Base-by-base conservation (phyloP, 2,113 vertebrate genomes). In the Tetraodon nigroviridis region DNA sequence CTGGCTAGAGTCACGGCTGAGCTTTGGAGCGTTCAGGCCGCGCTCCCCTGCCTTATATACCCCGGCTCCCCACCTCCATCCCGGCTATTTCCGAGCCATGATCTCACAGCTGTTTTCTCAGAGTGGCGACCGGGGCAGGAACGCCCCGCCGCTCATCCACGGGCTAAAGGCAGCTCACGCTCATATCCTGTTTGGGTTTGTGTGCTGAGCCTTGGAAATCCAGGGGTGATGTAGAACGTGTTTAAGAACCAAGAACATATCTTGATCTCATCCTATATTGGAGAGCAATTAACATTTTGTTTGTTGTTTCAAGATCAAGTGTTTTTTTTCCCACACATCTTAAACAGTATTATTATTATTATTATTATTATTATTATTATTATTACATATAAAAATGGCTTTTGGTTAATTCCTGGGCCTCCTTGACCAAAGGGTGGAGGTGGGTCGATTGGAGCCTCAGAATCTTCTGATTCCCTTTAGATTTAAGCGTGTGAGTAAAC, bases 141-240 rank as follows among this genome's bases (percentile, higher is more conserved):
- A 78, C 80, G 27, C 72, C 71, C 82, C 50, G 71, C 37, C 46
- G 61, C 59, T 69, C 59, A 58, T 87, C 84, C 71, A 27, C 21
- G 45, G 52, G 53, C 84, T 83, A 84, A 84, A 87, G 75, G 75
- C 75, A 63, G 81, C 75, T 76, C 69, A 74, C 27, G 74, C 75
- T 70, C 76, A 60, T 21, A 40, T 51, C 71, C 61, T 64, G 64
- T 73, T 55, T 64, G 55, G 52, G 53, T 65, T 57, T 59, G 44
- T 48, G 58, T 52, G 47, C 12, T 40, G 11, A 41, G 41, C 45
- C 45, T 2, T 29, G 15, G 16, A 44, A 44, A 44, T 14, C 42
- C 15, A 13, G 15, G 2, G 7, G 1, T 17, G 32, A 37, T 44
- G 42, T 65, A 2, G 2, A 10, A 1, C 60, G 32, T 16, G 0